phyloP scores from a whole-genome alignment of 2,113 vertebrate genomes.

The Rattus rattus region DNA sequence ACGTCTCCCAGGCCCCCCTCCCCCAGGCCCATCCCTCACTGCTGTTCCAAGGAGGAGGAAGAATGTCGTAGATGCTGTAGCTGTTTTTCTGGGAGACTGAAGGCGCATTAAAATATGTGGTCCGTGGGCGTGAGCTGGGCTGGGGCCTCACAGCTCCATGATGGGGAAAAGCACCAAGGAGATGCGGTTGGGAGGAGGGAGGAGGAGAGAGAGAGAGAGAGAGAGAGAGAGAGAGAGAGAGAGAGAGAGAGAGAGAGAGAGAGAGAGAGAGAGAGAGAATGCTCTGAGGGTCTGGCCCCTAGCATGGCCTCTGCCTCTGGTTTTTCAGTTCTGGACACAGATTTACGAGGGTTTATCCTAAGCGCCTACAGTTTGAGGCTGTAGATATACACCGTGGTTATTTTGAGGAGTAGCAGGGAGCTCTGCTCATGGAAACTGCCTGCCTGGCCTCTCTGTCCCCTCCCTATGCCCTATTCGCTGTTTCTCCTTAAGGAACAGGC shows the following conservation, averaged over 20 bases:
- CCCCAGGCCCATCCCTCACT: constrained; percentile 76
- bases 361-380: not conserved
- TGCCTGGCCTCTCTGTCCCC: not conserved
- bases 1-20: not conserved
- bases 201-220: not conserved
- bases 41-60: constrained; percentile 82
- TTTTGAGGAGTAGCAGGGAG: not conserved
- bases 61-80: constrained; percentile 80
- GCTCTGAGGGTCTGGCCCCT: not conserved
- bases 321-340: not conserved
- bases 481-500: not conserved
- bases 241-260: not conserved
- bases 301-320: not conserved
- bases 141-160: constrained; percentile 81
- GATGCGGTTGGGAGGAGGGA: not conserved
- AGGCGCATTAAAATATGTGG: constrained; percentile 85
- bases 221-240: not conserved
- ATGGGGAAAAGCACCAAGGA: constrained; percentile 12
- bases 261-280: not conserved
- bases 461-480: not conserved
- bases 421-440: not conserved
- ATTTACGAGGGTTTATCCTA: constrained; percentile 51
- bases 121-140: constrained; percentile 86
- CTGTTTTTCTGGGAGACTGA: constrained; percentile 86
- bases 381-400: not conserved